Evolutionary conservation across 2,888 invertebrate genomes (phyloP).

Genomic region (Helicoverpa assulta): DNA sequence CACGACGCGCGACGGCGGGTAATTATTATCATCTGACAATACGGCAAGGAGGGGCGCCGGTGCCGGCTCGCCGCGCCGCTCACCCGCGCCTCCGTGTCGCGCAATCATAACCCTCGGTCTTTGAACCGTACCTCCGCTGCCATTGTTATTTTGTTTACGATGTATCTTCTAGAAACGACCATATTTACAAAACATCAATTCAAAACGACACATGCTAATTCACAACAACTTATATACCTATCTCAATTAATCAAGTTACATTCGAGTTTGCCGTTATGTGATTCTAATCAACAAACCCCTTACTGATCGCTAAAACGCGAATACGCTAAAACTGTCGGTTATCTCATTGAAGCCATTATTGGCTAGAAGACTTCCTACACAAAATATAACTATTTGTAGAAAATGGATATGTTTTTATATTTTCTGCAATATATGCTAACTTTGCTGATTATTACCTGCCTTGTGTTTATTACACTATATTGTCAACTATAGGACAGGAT

Average conservation of each 20-base stretch:
- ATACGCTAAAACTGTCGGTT: neutral
- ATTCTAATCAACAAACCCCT: constrained; percentile 1
- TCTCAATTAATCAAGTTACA: neutral
- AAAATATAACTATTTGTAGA: no score
- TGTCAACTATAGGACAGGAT: neutral
- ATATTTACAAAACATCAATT: constrained; percentile 41
- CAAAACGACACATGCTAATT: constrained; percentile 6
- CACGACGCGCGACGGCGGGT: constrained; percentile 62
- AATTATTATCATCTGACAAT: constrained; percentile 67
- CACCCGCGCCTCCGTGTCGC: constrained; percentile 58
- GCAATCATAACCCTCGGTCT: constrained; percentile 76
- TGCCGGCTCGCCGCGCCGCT: constrained; percentile 61
- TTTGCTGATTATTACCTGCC: no score
- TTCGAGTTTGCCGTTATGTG: neutral
- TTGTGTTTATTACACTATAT: neutral
- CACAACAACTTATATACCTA: neutral
- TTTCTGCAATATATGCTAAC: no score
- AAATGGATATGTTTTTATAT: no score
- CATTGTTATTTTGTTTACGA: constrained; percentile 74
- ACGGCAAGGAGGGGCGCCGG: constrained; percentile 57
- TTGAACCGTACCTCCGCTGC: constrained; percentile 76
- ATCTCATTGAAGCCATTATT: constrained; percentile 9
- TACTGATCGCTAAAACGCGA: constrained; percentile 2
- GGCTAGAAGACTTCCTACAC: neutral
- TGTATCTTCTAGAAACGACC: constrained; percentile 70